Evolutionary conservation across 2,113 vertebrate species (phyloP), one percentile per base, ranked within the genome.

Genomic region (Peromyscus leucopus): DNA sequence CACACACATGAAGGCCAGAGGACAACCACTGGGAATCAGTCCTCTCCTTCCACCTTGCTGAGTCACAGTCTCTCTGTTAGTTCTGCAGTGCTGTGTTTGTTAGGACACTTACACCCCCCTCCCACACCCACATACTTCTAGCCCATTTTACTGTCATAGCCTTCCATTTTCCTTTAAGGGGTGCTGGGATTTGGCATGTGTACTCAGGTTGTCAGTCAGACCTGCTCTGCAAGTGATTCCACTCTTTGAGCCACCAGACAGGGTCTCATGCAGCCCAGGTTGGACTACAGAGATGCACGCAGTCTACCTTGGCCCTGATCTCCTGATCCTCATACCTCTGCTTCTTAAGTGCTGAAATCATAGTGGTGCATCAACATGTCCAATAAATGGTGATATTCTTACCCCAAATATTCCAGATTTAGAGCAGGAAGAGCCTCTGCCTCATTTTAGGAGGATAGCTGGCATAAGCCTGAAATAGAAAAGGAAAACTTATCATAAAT

Each of bases 351-450:
- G 7, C 28, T 79, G 46, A 55, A 80, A 55, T 55, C 16, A 21
- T 8, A 79, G 28, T 16, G 36, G 12, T 42, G 36, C 12, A 39
- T 21, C 22, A 84, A 59, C 24, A 63, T 39, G 59, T 26, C n/a
- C 57, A 84, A 26, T 24, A 76, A 46, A 76, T 76, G 42, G 82
- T 63, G 57, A 59, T 95, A 89, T 57, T 69, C 71, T 89, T 69
- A 93, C 31, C 28, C 16, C 89, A 84, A 95, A 69, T 84, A 89
- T 16, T 85, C 71, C 76, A 91, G 71, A n/a, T 89, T 96, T 61
- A 88, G 10, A 59, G 33, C 19, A 59, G 46, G 48, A 80, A 82
- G 59, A 82, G 21, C 19, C 10, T 57, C 17, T 72, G 46, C 11
- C 19, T n/a, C 39, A 51, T 85, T 95, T 90, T 88, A 71, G 80